These are phyloP conservation scores for Pachycephus smyrnensis DNA, from an alignment of 2,888 invertebrate genomes.

Conservation along the genomic window DNA sequence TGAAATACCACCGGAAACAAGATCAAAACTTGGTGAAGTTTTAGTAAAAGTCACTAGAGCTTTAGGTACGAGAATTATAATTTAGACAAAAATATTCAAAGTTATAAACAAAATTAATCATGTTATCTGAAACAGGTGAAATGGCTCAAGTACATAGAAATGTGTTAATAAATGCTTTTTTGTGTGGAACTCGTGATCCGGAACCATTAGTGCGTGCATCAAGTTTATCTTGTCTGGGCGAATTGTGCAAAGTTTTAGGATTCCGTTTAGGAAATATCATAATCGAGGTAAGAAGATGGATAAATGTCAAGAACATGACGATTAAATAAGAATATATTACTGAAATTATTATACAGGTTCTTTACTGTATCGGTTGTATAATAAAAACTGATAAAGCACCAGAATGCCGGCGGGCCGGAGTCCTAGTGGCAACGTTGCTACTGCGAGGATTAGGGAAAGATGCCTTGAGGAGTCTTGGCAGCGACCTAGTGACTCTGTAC, in stretches of 20 bases:
- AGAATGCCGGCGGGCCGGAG: slow-evolving; percentile 83
- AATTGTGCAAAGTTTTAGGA: slow-evolving; percentile 80
- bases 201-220: slow-evolving; percentile 83
- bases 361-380: slow-evolving; percentile 77
- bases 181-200: slow-evolving; percentile 76
- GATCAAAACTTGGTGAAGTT: slow-evolving; percentile 85
- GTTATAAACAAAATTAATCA: not conserved
- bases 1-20: slow-evolving; percentile 70
- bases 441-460: slow-evolving; percentile 81
- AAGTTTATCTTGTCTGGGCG: slow-evolving; percentile 85
- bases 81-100: not conserved
- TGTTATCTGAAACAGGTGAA: slow-evolving; percentile 71
- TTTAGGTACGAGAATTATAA: slow-evolving; percentile 72
- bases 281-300: slow-evolving; percentile 73
- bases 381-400: slow-evolving; percentile 78
- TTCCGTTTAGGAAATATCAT: slow-evolving; percentile 80
- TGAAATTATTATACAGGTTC: slow-evolving; percentile 70
- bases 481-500: slow-evolving; percentile 78
- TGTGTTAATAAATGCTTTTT: slow-evolving; percentile 77
- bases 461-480: slow-evolving; percentile 75
- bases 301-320: not conserved
- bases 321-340: not conserved
- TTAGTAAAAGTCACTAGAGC: slow-evolving; percentile 78
- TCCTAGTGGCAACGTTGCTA: slow-evolving; percentile 80
- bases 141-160: slow-evolving; percentile 78